Evolutionary conservation across 2,888 invertebrate genomes (phyloP), one percentile per base, ranked within the genome.

Genomic region (Ommatoiulus sabulosus): DNA sequence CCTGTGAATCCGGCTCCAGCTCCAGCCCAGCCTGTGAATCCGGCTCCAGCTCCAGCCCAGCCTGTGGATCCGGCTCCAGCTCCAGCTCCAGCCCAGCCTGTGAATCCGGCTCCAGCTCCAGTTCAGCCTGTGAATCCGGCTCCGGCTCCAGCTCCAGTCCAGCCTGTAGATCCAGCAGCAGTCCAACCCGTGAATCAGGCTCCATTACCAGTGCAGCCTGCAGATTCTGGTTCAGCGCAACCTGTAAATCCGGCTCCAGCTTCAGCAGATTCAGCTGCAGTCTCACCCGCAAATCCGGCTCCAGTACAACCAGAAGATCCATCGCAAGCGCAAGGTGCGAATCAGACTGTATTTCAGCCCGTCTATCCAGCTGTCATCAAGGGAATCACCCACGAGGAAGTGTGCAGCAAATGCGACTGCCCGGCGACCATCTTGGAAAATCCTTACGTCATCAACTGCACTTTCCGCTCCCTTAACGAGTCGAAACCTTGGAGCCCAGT

Each of bases 381-480:
- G 20, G 63, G 63, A 24, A 0, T 72, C n/a, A 72, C 24, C 24
- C 20, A 7, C 7, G 72, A 72, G 1, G 72, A 24, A 15, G 24
- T 72, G n/a, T 72, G 72, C 8, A 7, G 4, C n/a, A 44, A 44
- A 4, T 87, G 87, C 43, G 7, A 17, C 80, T 87, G 87, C 20
- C 63, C 87, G 6, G 15, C 35, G 0, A 35, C 15, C n/a, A 35
- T 57, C 17, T 52, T 57, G 24, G 35, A 12, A 1, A 89, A 89
- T 52, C 89, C 89, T n/a, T 89, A 87, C 52, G 5, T 24, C 24
- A 84, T 89, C 84, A 84, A 89, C 44, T 89, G 89, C 85, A 46
- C 43, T 10, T 44, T n/a, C 24, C 44, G 87, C 17, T 43, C n/a
- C 15, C 10, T 87, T 4, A 48, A 87, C 48, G 72, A n/a, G 5